Evolutionary conservation across 1,140 invertebrate species (phyloP), one percentile per base, ranked within the genome.

Genomic region (Drosophila persimilis): DNA sequence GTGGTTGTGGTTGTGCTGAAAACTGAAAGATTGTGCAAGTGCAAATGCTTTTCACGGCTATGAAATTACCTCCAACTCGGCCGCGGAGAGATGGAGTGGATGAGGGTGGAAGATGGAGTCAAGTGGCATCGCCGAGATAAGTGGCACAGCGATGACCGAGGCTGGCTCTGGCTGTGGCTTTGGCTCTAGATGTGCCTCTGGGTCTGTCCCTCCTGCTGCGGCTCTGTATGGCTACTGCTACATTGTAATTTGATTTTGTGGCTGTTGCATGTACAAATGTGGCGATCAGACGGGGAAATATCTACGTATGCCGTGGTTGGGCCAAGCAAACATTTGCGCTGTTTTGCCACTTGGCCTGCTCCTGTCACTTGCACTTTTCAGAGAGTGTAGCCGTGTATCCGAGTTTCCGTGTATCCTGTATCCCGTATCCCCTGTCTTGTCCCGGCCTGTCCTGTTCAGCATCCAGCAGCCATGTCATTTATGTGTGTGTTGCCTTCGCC

Each of bases 181-280:
- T 51, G n/a, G 15, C 8, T 15, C 15, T 15, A 15, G 15, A 15
- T 15, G 15, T 15, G 15, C 15, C 15, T 24, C 22, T 20, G 31
- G 6, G 5, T 39, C 17, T 52, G 6, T 3, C 51, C 11, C 39
- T 52, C 50, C 48, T 17, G 20, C 24, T 29, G 3, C 24, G 6
- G 9, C 35, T 22, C 6, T 24, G 26, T 9, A 3, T 7, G 0
- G 47, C 50, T 52, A 5, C 43, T 57, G 63, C 52, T 43, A 52
- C 80, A 80, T 64, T 76, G 80, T 85, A 80, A 83, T 83, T 83
- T 85, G 80, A 85, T 83, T 78, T 66, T 83, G 80, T 47, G 76
- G 76, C n/a, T 15, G 29, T 24, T 31, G 47, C 76, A 66, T 51
- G 61, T 80, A 75, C 80, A 72, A 60, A 63, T 60, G 65, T 61